Base-by-base conservation (phyloP, 2,113 vertebrate genomes). In the Taurulus bubalis region DNA sequence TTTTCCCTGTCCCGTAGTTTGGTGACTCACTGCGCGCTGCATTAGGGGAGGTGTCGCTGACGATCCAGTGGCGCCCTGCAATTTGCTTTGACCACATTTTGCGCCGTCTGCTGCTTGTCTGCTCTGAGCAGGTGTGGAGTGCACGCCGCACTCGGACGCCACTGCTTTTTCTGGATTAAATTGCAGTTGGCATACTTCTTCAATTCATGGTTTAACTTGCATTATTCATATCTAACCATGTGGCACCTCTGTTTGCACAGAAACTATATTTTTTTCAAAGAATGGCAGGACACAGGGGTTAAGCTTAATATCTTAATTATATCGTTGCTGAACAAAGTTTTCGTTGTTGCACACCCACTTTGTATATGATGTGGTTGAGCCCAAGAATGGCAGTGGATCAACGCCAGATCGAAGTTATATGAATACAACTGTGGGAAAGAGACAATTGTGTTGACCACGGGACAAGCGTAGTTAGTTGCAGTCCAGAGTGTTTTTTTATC, bases 1-100 rank as follows among this genome's bases (percentile, higher is more conserved):
- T 85, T 87, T 79, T 85, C 71, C 84, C 56, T 75, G 63, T 74
- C 76, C 28, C 22, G 47, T 76, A 16, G 67, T 84, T 76, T 67
- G 66, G 70, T 82, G 74, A 82, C 63, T 90, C 65, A 69, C 62
- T 62, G 51, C 4, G 11, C 7, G 38, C 55, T 82, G 38, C 79
- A 59, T 75, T 20, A 49, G 69, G 77, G 64, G 77, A 38, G 66
- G 72, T 82, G 80, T 79, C 78, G 49, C 58, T n/a, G n/a, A 24
- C 36, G 34, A 53, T 78, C 65, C 62, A 62, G 69, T 42, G 38
- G 59, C 1, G 3, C 68, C 6, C 69, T 72, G 60, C 58, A 49
- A 85, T 75, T 83, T 80, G 22, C 3, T 32, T 78, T 71, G 74
- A 76, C 79, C 42, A 82, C 49, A 34, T 78, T 80, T 76, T 82